These are phyloP conservation scores for Amorpha juglandis DNA, from an alignment of 2,888 invertebrate species.

Conservation along the genomic window DNA sequence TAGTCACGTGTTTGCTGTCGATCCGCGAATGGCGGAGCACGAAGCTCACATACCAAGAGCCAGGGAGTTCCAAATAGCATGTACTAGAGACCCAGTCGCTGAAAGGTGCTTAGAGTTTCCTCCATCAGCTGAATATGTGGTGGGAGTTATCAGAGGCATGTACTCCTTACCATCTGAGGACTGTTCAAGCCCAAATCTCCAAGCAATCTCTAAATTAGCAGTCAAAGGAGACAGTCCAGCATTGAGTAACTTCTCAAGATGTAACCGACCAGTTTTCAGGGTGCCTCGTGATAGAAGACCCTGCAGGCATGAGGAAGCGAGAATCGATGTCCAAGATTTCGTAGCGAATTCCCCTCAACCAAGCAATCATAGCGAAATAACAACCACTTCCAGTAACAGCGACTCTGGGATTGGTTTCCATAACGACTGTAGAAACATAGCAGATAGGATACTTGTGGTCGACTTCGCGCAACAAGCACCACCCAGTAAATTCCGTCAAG, in stretches of 20 bases:
- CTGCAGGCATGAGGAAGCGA: constrained; percentile 63
- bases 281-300: constrained; percentile 66
- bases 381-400: constrained; percentile 94
- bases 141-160: constrained; percentile 89
- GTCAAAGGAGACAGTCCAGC: constrained; percentile 77
- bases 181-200: constrained; percentile 67
- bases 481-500: constrained; percentile 63
- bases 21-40: constrained; percentile 93
- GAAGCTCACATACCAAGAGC: constrained; percentile 91
- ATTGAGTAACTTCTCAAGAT: constrained; percentile 66
- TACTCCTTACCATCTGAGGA: constrained; percentile 85
- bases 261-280: constrained; percentile 65
- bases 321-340: constrained; percentile 77
- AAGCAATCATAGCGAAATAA: constrained; percentile 91
- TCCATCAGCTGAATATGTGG: constrained; percentile 90
- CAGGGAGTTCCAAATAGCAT: constrained; percentile 92
- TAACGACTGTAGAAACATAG: constrained; percentile 93
- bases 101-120: constrained; percentile 95
- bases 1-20: constrained; percentile 97
- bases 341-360: constrained; percentile 93
- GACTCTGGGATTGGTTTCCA: constrained; percentile 98
- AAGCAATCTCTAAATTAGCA: constrained; percentile 74
- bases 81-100: constrained; percentile 90
- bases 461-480: constrained; percentile 86
- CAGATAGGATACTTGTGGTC: constrained; percentile 91